Conservation (phyloP, 2,113 vertebrate species). For the Macrotus californicus region DNA sequence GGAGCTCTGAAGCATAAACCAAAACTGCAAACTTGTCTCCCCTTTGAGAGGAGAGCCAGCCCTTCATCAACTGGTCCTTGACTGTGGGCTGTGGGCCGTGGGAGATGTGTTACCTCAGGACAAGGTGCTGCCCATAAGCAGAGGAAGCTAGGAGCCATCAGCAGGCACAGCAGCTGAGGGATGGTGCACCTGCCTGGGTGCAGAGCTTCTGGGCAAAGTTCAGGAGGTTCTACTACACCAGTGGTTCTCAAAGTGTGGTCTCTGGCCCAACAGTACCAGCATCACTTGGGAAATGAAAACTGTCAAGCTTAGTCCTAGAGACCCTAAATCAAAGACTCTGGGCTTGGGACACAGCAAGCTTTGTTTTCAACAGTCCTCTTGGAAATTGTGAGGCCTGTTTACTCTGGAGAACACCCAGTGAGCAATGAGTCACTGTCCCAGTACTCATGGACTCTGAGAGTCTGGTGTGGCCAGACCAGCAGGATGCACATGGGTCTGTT, state of each 20-base stretch:
- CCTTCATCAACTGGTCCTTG: not conserved
- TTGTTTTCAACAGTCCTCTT: not conserved
- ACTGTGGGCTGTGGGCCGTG: not conserved
- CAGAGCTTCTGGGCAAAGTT: not conserved
- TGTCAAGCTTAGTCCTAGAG: not conserved
- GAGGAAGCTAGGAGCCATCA: not conserved
- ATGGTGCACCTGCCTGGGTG: fast-evolving
- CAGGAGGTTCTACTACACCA: not conserved
- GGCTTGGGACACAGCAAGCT: not conserved
- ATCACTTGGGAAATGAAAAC: not conserved
- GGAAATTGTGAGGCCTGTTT: not conserved
- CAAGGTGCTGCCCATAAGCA: not conserved
- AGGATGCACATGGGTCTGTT: not conserved
- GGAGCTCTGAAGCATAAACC: not conserved
- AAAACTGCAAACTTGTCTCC: too few species aligned
- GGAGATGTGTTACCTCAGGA: not conserved
- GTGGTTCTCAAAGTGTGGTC: not conserved
- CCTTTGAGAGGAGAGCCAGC: not conserved
- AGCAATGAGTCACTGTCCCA: not conserved
- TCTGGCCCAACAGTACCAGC: not conserved
- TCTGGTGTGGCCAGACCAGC: not conserved
- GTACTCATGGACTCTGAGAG: not conserved
- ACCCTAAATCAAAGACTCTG: not conserved
- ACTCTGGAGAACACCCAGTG: not conserved
- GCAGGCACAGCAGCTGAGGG: not conserved